Evolutionary conservation across 2,113 vertebrate genomes (phyloP), one percentile per base, ranked within the genome.

Genomic region (Sakesphorus luctuosus): DNA sequence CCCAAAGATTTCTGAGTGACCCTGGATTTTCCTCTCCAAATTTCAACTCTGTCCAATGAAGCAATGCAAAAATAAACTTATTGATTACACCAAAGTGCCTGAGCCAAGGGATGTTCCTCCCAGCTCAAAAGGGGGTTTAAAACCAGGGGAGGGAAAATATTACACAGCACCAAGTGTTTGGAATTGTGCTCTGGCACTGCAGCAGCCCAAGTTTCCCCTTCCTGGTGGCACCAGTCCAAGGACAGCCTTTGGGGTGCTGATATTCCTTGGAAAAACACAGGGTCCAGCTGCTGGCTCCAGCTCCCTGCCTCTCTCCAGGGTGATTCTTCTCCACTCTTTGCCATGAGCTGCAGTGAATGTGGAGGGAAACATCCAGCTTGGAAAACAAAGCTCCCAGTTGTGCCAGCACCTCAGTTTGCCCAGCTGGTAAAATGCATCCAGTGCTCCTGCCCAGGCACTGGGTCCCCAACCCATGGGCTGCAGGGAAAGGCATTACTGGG

Each of bases 211-310:
- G 38, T 17, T 50, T 62, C 75, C 50, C 50, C 72, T 86, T 96
- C 78, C 79, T 3, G 2, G 63, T 0, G 59, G 83, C 94, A 59
- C 3, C 7, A 63, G 21, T 36, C 90, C 95, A 93, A 83, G 86
- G 52, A 87, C 68, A 63, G 72, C 44, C 80, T 90, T 94, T 65
- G 80, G 89, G 94, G 88, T 90, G 89, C 75, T 68, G n/a, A 86
- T 23, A 28, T 40, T 72, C 38, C 79, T 36, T 89, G 80, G 93
- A 86, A 85, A 90, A 92, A 65, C 69, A 23, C 33, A 3, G 35
- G 61, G 25, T 40, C n/a, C 67, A 58, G 71, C 58, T 1, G 0
- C 46, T n/a, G 29, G 25, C 68, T 35, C 33, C 17, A 7, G 84
- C 73, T 84, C 93, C 66, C 44, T 1, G 1, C 31, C 55, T 40